A percentile compares a stretch with the other conserved stretches of the same genome.
phyloP scores from a whole-genome alignment of 2,797 vertebrate genomes.

The Thunnus albacares region DNA sequence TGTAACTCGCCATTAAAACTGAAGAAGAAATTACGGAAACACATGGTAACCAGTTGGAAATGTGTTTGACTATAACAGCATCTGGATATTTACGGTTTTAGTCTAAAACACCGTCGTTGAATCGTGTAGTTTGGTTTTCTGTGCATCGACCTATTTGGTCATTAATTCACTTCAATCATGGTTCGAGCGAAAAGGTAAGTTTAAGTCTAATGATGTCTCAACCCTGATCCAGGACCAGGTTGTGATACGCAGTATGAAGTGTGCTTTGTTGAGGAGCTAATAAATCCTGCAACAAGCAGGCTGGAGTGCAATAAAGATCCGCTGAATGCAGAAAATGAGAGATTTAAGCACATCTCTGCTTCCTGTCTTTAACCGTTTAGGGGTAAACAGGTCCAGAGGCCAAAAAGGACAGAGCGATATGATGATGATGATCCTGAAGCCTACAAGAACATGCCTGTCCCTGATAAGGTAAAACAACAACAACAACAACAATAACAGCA shows the following conservation, averaged over 20 bases:
- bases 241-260: too few species aligned
- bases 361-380: constrained; percentile 52
- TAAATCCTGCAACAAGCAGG: neutral
- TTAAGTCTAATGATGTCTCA: neutral
- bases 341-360: accelerated
- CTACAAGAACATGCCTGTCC: constrained; percentile 77
- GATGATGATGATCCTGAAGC: constrained; percentile 83
- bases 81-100: neutral
- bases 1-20: accelerated
- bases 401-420: constrained; percentile 60
- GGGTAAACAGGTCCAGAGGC: constrained; percentile 49
- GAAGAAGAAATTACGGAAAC: constrained; percentile 63
- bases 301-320: neutral
- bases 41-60: constrained; percentile 40
- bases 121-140: neutral
- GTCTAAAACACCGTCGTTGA: neutral
- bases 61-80: neutral
- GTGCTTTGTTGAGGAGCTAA: too few species aligned
- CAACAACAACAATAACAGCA: too few species aligned
- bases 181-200: constrained; percentile 82
- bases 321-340: neutral
- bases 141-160: neutral
- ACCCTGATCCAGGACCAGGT: neutral
- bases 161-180: constrained; percentile 67
- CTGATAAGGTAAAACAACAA: constrained; percentile 79